phyloP scores from a whole-genome alignment of 2,888 invertebrate genomes.

The Amphimallon solstitiale region DNA sequence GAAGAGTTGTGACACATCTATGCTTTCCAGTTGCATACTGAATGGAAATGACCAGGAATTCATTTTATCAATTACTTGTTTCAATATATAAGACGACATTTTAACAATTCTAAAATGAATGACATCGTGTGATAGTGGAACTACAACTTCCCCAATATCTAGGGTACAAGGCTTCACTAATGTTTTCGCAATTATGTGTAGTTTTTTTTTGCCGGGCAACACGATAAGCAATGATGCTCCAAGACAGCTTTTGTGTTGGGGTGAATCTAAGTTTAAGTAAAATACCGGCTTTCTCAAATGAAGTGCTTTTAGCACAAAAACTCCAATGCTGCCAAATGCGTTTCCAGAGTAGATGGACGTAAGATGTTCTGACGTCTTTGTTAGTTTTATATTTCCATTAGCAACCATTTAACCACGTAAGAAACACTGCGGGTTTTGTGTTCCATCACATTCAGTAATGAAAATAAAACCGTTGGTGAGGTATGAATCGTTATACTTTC shows the following conservation, averaged over 20 bases:
- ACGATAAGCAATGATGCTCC: neutral
- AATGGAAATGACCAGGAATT: conserved; percentile 9
- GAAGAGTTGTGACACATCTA: conserved; percentile 10
- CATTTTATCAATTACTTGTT: neutral
- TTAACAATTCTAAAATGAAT: too few relatives aligned
- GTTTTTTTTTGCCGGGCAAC: conserved; percentile 26
- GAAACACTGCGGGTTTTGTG: conserved; percentile 20
- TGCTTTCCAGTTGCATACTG: conserved; percentile 19
- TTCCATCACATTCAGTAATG: conserved; percentile 19
- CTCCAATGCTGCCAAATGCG: too few relatives aligned
- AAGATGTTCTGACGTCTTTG: conserved; percentile 20
- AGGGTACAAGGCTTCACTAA: conserved; percentile 26
- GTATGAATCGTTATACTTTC: too few relatives aligned
- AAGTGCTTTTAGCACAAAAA: neutral
- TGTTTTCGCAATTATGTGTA: conserved; percentile 14
- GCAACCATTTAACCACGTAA: conserved; percentile 6
- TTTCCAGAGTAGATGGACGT: conserved; percentile 21
- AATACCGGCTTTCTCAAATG: too few relatives aligned
- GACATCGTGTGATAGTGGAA: conserved; percentile 31
- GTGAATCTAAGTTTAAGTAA: too few relatives aligned
- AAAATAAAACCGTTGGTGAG: conserved; percentile 20
- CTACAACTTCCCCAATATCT: conserved; percentile 27
- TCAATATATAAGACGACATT: conserved; percentile 28
- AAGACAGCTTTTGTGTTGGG: neutral
- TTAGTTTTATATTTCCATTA: conserved; percentile 9